Evolutionary conservation across 2,113 vertebrate genomes (phyloP), one percentile per base, ranked within the genome.

Genomic region (Semnopithecus entellus): DNA sequence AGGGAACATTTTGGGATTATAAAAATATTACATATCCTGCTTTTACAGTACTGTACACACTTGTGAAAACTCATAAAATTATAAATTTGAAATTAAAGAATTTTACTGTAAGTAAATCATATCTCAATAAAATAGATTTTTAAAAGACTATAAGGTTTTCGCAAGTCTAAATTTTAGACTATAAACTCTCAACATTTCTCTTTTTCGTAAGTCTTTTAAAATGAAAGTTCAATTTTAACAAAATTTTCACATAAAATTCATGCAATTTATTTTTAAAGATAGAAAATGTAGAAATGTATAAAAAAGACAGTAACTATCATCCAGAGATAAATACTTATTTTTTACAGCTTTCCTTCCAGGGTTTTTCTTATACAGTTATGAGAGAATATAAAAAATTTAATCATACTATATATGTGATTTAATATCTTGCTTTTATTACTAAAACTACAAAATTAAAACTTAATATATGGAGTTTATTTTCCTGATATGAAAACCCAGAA

Each of bases 381-480:
- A 96, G 20, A 96, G 38, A 78, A 93, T 89, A 93, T 73, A 66
- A 89, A 86, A 94, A 96, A 88, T 59, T 78, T 43, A 95, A 91
- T 86, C 27, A 83, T 81, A 83, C 18, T 52, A 22, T 88, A 82
- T 84, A 83, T 91, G 68, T 94, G 61, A 91, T 75, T 89, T 82
- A 91, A 88, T 92, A 90, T 78, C 35, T 91, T 92, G 80, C 20
- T 95, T 94, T 97, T 93, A 93, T 89, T 91, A 95, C 73, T 61
- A 83, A 95, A 96, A 81, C 55, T 32, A 91, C 88, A 79, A 97
- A 73, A 66, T 88, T 95, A 83, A 81, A 93, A 91, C 23, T 83
- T 79, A 94, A 82, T 85, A 89, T 43, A 78, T 55, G 32, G 6
- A 38, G 2, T 85, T 96, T 88, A 66, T 59, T 93, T 86, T 85